Base-by-base conservation (phyloP, 2,797 vertebrate genomes). In the Melanotaenia maccullochi region DNA sequence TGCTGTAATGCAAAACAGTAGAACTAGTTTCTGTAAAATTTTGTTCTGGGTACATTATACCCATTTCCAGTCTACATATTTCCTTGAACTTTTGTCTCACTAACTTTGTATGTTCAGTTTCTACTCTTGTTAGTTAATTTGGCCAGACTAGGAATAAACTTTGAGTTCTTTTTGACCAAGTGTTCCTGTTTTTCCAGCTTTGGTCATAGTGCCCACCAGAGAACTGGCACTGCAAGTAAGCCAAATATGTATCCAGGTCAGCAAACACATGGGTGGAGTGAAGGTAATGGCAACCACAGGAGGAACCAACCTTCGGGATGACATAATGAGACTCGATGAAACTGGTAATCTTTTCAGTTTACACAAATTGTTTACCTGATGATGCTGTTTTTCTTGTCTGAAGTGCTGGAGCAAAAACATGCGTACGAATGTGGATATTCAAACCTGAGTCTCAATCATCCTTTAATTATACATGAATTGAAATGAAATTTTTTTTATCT, bases 171-270 rank as follows among this genome's bases (percentile, higher is more conserved):
- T 20, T 18, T 42, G 40, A 42, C 5, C 40, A 42, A 18, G 16
- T 7, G 4, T 28, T 28, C 22, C 12, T 52, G 35, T 65, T 30
- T 61, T 74, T 91, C 71, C 85, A 99, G 98, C 98, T 85, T 82
- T 99, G 96, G 97, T 97, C 93, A 97, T 99, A 60, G 98, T 99
- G 90, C 98, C 98, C 90, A 99, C 98, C 85, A 96, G 98, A 95
- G 98, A 99, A 92, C 94, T 99, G 95, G 98, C 98, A 92, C 95
- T 99, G 85, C 98, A 99, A 94, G 97, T 99, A 89, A 99, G 98
- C 95, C 98, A 99, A 93, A 99, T 99, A 94, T 97, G 96, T 92
- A 99, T 99, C 95, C 97, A 99, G 95, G 97, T 99, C 95, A 99
- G 98, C 96, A 99, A 99, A 95, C 98, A 99, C 92, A 99, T 99